phyloP scores from a whole-genome alignment of 2,113 vertebrate species.

The Microcebus murinus region DNA sequence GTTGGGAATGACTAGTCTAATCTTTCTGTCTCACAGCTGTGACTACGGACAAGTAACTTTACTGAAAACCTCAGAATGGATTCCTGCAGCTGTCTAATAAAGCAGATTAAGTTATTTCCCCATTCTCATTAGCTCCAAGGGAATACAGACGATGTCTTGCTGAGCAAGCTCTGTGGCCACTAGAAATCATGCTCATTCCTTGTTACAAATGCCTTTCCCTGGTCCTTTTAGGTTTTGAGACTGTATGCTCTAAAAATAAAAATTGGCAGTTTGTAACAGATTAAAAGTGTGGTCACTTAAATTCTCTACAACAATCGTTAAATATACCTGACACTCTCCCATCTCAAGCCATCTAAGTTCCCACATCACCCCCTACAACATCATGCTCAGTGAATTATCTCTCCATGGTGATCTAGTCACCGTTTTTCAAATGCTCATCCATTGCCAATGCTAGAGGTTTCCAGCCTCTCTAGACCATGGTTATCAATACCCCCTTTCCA shows the following conservation, averaged over 20 bases:
- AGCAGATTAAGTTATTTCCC: background rate
- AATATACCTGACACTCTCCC: background rate
- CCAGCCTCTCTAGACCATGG: background rate
- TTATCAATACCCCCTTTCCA: background rate
- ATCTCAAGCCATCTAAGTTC: background rate
- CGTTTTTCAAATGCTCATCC: background rate
- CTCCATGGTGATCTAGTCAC: background rate
- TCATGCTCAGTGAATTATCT: background rate
- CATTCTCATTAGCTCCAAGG: background rate
- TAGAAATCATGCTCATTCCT: background rate
- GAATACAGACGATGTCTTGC: background rate
- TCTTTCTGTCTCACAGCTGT: background rate
- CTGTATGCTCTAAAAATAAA: background rate
- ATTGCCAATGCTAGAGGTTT: background rate
- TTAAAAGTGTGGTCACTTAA: constrained; percentile 18
- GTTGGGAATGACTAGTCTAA: background rate
- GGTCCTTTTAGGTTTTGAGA: background rate
- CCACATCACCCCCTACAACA: background rate
- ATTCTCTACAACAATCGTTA: background rate
- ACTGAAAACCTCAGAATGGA: background rate
- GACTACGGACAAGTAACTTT: background rate
- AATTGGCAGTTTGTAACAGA: background rate
- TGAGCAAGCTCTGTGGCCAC: background rate
- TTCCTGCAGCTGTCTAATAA: constrained; percentile 8
- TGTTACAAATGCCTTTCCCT: background rate